phyloP scores from a whole-genome alignment of 2,113 vertebrate species.

The Neolamprologus sp. region DNA sequence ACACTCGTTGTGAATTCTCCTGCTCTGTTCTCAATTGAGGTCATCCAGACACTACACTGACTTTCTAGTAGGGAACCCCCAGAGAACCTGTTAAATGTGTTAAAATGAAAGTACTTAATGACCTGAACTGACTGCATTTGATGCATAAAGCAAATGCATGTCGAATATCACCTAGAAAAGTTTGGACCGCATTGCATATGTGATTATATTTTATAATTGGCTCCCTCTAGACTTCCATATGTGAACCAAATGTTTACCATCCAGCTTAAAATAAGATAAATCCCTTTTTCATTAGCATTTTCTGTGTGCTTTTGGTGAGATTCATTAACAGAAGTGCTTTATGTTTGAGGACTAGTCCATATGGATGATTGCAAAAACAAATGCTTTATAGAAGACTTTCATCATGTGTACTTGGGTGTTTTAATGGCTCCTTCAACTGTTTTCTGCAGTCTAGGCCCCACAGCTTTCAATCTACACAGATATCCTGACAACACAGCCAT shows the following conservation, averaged over 20 bases:
- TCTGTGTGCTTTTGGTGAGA: not conserved
- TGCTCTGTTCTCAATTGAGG: not conserved
- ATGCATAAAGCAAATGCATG: not conserved
- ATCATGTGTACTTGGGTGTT: not conserved
- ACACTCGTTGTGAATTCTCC: not conserved
- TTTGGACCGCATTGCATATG: not conserved
- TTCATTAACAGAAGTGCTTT: not conserved
- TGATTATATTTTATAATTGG: not conserved
- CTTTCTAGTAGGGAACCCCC: accelerated
- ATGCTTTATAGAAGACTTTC: not conserved
- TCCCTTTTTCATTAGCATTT: not conserved
- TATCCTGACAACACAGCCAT: not conserved
- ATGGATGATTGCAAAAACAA: not conserved
- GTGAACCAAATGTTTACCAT: not conserved
- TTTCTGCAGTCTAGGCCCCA: not conserved
- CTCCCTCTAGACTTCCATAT: not conserved
- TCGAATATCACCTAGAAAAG: not conserved
- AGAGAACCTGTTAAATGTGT: not conserved
- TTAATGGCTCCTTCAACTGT: not conserved
- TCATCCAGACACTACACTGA: not conserved
- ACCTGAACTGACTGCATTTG: not conserved
- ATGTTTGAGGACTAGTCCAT: not conserved
- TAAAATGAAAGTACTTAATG: not conserved
- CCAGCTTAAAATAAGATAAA: not conserved
- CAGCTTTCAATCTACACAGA: not conserved